Base-by-base conservation (phyloP, 2,797 vertebrate species). In the Crocidura indochinensis region DNA sequence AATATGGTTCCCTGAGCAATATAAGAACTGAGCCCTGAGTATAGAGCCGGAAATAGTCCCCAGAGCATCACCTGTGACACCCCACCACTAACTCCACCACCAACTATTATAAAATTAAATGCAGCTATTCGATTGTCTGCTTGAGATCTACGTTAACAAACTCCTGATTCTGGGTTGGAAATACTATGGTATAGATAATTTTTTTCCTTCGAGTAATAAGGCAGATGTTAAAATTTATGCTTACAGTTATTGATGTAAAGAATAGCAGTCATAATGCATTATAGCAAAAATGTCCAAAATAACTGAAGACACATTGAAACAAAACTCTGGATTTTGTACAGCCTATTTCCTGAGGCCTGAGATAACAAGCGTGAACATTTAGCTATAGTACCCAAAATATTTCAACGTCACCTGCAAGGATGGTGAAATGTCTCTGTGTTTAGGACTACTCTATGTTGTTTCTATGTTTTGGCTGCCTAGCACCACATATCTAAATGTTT, bases 381-480 rank as follows among this genome's bases (percentile, higher is more conserved):
- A 22, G 31, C 38, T 38, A 14, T 26, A 27, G 51, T 68, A 73
- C 44, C 67, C 65, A 75, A 47, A 83, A 49, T n/a, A 22, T 49
- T 56, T 46, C 71, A 7, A 84, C 47, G 17, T 51, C 82, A n/a
- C 44, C 74, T 44, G 15, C 51, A 76, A 74, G 29, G 12, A 11
- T 46, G 24, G 26, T 47, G 72, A 51, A 56, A 26, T 64, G 24
- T 72, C 51, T 72, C 29, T 24, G 46, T 75, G 79, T 60, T 81
- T 72, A 11, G 49, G 71, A 26, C 72, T 38, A 38, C 38, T 38
- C 2, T 69, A 44, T 51, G 47, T 69, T 72, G 29, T 83, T 76
- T 38, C 26, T 49, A 46, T 94, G 64, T 92, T 97, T 91, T 91
- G 91, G 93, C 87, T 93, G 19, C 31, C 47, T 27, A 8, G 10